These are phyloP conservation scores for Thyatira batis DNA, from an alignment of 2,888 invertebrate species.

Conservation along the genomic window DNA sequence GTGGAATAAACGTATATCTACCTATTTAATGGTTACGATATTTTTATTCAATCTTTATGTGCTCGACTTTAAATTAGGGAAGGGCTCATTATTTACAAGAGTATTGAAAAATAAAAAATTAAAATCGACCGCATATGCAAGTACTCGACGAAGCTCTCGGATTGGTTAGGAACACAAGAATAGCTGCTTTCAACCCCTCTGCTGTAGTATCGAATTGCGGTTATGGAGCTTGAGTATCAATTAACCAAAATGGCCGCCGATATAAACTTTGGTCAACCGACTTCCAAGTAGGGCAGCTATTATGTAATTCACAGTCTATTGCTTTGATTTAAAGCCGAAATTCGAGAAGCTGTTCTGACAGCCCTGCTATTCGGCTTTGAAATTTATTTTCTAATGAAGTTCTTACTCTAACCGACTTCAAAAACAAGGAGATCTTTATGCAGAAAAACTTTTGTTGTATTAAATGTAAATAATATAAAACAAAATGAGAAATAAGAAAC, in stretches of 20 bases:
- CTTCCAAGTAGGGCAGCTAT: background rate
- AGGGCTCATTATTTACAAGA: background rate
- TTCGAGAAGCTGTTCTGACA: background rate
- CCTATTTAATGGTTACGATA: too few species aligned
- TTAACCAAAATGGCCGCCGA: slow-evolving; percentile 58
- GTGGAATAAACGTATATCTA: too few species aligned
- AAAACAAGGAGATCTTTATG: too few species aligned
- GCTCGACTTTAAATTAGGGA: background rate
- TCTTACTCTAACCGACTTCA: too few species aligned
- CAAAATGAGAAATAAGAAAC: too few species aligned
- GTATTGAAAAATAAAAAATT: slow-evolving; percentile 8
- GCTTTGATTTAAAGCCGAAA: background rate
- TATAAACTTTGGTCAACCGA: slow-evolving; percentile 5
- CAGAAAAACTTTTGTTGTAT: too few species aligned
- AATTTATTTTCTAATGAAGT: background rate
- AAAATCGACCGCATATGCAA: slow-evolving; percentile 12
- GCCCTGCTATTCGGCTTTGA: background rate
- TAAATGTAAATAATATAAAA: too few species aligned
- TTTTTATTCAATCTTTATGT: too few species aligned
- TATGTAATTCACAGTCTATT: background rate
- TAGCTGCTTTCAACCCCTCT: slow-evolving; percentile 46
- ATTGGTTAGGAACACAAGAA: slow-evolving; percentile 48
- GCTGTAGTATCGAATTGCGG: slow-evolving; percentile 50
- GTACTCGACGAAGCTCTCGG: slow-evolving; percentile 22
- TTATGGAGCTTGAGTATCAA: slow-evolving; percentile 55